phyloP scores from a whole-genome alignment of 2,797 vertebrate genomes.

The Scomberomorus guttatus region DNA sequence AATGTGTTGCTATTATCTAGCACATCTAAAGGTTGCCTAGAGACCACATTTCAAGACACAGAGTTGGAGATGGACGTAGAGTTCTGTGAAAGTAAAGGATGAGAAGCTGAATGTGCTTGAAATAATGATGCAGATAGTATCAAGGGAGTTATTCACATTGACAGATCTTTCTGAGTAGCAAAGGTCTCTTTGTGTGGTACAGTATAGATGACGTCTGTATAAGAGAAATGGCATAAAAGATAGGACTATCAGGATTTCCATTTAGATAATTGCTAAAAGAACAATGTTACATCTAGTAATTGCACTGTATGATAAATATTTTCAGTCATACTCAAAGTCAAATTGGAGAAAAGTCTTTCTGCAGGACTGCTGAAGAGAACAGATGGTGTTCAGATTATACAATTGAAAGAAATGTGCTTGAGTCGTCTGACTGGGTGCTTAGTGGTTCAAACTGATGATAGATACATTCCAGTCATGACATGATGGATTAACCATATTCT shows the following conservation, averaged over 20 bases:
- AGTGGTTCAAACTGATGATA: not conserved
- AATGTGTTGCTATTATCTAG: not conserved
- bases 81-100: not conserved
- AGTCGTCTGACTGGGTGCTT: not conserved
- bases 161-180: not conserved
- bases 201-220: not conserved
- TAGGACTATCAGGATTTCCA: not conserved
- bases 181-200: not conserved
- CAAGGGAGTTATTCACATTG: not conserved
- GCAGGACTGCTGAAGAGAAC: not conserved
- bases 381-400: not conserved
- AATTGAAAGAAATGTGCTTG: not conserved
- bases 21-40: constrained; percentile 8
- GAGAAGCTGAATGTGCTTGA: not conserved
- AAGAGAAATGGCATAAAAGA: not conserved
- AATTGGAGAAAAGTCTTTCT: not conserved
- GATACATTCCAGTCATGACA: not conserved
- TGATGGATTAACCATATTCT: constrained; percentile 5
- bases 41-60: constrained; percentile 12
- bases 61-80: not conserved
- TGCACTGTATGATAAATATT: not conserved
- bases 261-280: not conserved
- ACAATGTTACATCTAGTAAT: not conserved
- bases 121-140: constrained; percentile 5
- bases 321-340: not conserved